Percentiles rank a stretch among this genome's conserved stretches.
Evolutionary conservation across 2,797 vertebrate genomes (phyloP).

Genomic region (Dipus sagitta): DNA sequence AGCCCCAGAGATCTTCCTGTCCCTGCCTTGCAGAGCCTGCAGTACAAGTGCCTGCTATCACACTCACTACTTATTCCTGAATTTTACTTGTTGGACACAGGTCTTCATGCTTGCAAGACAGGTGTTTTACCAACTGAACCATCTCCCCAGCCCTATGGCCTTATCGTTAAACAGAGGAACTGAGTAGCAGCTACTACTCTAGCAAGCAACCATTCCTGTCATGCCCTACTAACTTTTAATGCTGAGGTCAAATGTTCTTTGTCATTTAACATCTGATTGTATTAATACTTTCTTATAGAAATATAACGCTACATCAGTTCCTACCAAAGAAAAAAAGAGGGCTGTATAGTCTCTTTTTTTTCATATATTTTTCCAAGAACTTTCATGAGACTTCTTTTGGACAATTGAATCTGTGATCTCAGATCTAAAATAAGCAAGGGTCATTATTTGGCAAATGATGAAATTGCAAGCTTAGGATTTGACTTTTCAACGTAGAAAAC

Average conservation of each 20-base stretch:
- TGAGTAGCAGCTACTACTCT: background rate
- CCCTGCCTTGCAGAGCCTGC: too few relatives aligned
- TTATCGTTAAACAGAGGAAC: background rate
- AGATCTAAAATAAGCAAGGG: background rate
- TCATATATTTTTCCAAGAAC: too few relatives aligned
- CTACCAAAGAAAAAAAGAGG: background rate
- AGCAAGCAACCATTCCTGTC: background rate
- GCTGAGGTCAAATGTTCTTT: background rate
- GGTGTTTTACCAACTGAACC: too few relatives aligned
- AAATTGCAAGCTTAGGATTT: background rate
- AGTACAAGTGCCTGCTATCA: too few relatives aligned
- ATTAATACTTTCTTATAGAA: background rate
- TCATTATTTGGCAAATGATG: background rate
- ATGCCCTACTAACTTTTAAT: background rate
- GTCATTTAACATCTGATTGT: background rate
- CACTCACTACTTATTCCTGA: too few relatives aligned
- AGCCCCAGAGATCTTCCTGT: too few relatives aligned
- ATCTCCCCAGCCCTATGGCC: background rate
- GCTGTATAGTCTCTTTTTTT: background rate
- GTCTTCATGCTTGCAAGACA: too few relatives aligned
- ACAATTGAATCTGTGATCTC: conserved; percentile 6
- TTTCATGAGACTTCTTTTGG: background rate
- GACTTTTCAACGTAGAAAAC: background rate
- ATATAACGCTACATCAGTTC: background rate
- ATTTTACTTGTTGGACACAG: too few relatives aligned